Evolutionary conservation across 1,140 invertebrate species (phyloP).

Genomic region (Rhopalosiphum padi): DNA sequence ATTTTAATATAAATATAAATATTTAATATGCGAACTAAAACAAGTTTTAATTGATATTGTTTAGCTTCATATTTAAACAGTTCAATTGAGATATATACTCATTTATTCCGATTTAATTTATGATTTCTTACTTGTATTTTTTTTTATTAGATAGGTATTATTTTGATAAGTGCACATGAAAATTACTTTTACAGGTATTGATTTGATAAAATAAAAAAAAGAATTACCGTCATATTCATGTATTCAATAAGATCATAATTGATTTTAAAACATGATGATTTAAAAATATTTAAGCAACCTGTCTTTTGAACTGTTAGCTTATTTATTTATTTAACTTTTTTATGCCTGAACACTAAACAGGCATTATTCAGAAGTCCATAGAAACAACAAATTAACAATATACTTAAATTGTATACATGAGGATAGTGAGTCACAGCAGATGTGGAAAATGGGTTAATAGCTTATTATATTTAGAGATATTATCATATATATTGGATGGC

Average conservation of each 20-base stretch:
- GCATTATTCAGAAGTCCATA: not conserved
- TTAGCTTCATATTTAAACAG: no score
- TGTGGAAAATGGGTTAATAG: not conserved
- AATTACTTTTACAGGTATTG: no score
- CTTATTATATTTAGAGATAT: constrained; percentile 13
- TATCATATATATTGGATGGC: constrained; percentile 3
- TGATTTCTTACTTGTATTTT: no score
- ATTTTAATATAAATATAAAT: no score
- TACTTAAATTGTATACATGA: not conserved
- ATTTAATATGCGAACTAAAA: no score
- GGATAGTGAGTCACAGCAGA: not conserved
- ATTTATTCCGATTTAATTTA: not conserved
- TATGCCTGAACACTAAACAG: not conserved
- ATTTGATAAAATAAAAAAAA: no score
- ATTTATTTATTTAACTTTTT: not conserved
- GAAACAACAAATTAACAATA: not conserved
- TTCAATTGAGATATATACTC: no score
- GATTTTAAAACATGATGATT: not conserved
- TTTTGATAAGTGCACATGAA: no score
- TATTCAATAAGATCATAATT: no score
- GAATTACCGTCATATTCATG: no score
- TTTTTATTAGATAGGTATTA: no score
- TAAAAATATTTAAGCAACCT: not conserved
- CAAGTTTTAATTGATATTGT: no score
- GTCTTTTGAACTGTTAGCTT: not conserved